A percentile compares a stretch with the other conserved stretches of the same genome.
These are phyloP conservation scores for Rhabdophis nuchalis DNA, from an alignment of 2,797 vertebrate species.

Conservation along the genomic window DNA sequence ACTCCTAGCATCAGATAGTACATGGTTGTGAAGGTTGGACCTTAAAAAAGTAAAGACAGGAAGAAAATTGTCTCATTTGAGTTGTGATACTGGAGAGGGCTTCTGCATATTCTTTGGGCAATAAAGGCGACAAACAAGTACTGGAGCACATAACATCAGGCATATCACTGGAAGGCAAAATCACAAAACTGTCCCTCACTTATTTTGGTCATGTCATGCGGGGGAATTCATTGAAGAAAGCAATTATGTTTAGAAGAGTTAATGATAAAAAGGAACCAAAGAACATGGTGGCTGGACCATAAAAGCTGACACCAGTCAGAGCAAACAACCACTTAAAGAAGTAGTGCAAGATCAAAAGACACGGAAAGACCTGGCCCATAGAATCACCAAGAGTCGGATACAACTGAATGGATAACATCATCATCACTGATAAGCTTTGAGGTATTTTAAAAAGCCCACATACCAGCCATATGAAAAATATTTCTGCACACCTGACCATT, in stretches of 20 bases:
- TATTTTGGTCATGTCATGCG: background rate
- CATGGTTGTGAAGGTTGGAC: background rate
- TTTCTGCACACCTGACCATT: background rate
- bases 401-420: background rate
- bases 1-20: slow-evolving; percentile 15
- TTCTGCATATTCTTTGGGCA: background rate
- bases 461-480: background rate
- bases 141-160: background rate
- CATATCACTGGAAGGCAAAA: background rate
- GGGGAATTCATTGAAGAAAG: background rate
- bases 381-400: background rate
- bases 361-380: background rate
- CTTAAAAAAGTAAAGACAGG: background rate
- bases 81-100: background rate
- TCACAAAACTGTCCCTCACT: background rate
- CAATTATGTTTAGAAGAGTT: background rate
- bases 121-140: background rate
- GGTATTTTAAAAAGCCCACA: background rate
- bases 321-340: background rate
- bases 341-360: background rate
- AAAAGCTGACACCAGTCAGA: background rate
- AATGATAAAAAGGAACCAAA: background rate
- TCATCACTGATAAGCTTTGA: background rate
- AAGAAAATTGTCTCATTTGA: background rate
- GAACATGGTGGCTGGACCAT: background rate